Base-by-base conservation (phyloP, 1,140 invertebrate species). In the Mercenaria mercenaria region DNA sequence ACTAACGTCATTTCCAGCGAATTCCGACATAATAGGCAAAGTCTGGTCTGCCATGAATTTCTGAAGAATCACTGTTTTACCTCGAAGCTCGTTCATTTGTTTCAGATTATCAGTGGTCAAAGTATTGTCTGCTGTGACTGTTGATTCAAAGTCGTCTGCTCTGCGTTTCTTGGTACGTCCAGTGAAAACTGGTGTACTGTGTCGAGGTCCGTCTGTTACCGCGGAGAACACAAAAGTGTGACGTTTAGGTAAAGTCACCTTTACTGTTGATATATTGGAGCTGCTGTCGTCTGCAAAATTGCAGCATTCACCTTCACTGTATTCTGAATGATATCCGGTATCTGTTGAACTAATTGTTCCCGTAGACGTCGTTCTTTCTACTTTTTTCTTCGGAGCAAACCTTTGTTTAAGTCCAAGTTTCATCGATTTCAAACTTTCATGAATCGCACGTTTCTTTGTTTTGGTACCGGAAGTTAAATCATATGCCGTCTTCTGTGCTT, bases 31-130 rank as follows among this genome's bases (percentile, higher is more conserved):
- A 47, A 79, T 13, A 39, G 32, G 0, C 10, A 67, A 18, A 1
- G 69, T 15, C 52, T 88, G 86, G 86, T 88, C 86, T 37, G 76
- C 77, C 86, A 88, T 88, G 77, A 88, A 88, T 43, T 88, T 88
- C 37, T 88, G 50, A 29, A 88, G 50, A 37, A 88, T 47, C 29
- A 81, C 47, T 18, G 34, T 56, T 56, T 88, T 88, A 4, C 86
- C 77, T 18, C 56, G 34, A 67, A 59, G 20, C 41, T 88, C 86
- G 43, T 88, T 50, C 2, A 64, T 15, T 1, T 69, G 26, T 29
- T 81, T 77, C 4, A 67, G 37, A 18, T 67, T 50, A 20, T 72
- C 67, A 26, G 26, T 2, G 0, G 69, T 85, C 15, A 85, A 41
- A n/a, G 61, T 74, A 26, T 37, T 26, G 13, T 47, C 43, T 2